A percentile compares a stretch with the other conserved stretches of the same genome.
These are phyloP conservation scores for Cerastis rubricosa DNA, from an alignment of 2,888 invertebrate genomes.

Conservation along the genomic window DNA sequence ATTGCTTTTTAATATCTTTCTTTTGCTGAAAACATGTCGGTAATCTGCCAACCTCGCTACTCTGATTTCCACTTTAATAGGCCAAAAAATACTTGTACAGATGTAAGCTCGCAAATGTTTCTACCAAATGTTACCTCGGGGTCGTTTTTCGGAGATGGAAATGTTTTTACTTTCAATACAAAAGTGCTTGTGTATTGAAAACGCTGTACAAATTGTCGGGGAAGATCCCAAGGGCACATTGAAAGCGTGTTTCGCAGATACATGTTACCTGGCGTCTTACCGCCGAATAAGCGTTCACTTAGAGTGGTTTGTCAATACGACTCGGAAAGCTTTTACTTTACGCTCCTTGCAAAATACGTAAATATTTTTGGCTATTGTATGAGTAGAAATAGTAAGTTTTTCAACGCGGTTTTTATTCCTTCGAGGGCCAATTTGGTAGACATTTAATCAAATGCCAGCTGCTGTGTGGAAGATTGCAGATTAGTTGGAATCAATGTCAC, in stretches of 20 bases:
- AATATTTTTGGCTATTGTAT: constrained; percentile 44
- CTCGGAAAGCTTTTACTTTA: constrained; percentile 78
- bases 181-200: constrained; percentile 70
- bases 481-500: constrained; percentile 15
- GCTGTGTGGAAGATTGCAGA: constrained; percentile 15
- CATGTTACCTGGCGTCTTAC: constrained; percentile 74
- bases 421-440: constrained; percentile 2
- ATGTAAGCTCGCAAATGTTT: constrained; percentile 39
- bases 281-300: constrained; percentile 77
- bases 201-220: constrained; percentile 70
- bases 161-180: constrained; percentile 70
- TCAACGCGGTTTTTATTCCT: constrained; percentile 14
- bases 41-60: constrained; percentile 43
- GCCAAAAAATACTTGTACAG: constrained; percentile 28
- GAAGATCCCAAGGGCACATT: constrained; percentile 73
- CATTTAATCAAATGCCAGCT: constrained; percentile 31
- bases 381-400: constrained; percentile 34
- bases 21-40: constrained; percentile 53
- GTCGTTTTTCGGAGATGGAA: constrained; percentile 66
- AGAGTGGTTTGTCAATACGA: constrained; percentile 84
- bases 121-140: constrained; percentile 67
- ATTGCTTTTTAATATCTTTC: constrained; percentile 69
- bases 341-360: constrained; percentile 64
- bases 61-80: constrained; percentile 25
- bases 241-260: constrained; percentile 72